Evolutionary conservation across 1,140 invertebrate genomes (phyloP).

Genomic region (Euborellia annulipes): DNA sequence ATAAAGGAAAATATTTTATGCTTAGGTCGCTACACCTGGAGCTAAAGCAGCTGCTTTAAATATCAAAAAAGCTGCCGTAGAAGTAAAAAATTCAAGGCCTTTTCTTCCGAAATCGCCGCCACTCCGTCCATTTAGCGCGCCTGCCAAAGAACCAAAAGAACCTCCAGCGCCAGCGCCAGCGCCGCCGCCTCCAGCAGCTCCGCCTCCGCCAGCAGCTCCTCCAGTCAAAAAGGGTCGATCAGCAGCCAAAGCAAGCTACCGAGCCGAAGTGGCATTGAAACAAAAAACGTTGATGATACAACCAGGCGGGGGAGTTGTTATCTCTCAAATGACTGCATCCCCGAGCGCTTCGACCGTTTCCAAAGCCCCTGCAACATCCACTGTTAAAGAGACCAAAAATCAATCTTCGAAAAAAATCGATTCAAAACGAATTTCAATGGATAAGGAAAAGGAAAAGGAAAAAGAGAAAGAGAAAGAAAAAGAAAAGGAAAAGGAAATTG

Average conservation of each 20-base stretch:
- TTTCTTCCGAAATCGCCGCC: neutral
- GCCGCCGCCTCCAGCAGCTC: neutral
- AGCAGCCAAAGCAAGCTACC: too few species aligned
- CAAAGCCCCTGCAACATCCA: slow-evolving; percentile 9
- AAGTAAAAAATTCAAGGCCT: neutral
- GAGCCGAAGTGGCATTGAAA: neutral
- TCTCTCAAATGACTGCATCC: slow-evolving; percentile 8
- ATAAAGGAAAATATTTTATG: too few species aligned
- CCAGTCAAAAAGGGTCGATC: neutral
- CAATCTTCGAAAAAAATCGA: slow-evolving; percentile 11
- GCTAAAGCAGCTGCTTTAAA: neutral
- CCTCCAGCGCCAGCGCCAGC: neutral
- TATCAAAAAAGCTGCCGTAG: neutral
- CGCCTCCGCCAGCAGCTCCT: neutral
- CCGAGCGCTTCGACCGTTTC: neutral
- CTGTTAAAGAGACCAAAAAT: neutral
- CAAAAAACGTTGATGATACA: slow-evolving; percentile 1
- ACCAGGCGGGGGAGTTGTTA: slow-evolving; percentile 7
- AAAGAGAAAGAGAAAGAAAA: slow-evolving; percentile 1
- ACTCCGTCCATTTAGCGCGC: neutral
- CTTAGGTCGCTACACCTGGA: slow-evolving; percentile 5
- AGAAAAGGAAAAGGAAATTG: slow-evolving; percentile 9
- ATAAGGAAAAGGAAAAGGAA: neutral
- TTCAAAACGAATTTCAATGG: slow-evolving; percentile 9
- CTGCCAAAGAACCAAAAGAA: neutral